Base-by-base conservation (phyloP, 2,113 vertebrate species). In the Paradoxurus hermaphroditus region DNA sequence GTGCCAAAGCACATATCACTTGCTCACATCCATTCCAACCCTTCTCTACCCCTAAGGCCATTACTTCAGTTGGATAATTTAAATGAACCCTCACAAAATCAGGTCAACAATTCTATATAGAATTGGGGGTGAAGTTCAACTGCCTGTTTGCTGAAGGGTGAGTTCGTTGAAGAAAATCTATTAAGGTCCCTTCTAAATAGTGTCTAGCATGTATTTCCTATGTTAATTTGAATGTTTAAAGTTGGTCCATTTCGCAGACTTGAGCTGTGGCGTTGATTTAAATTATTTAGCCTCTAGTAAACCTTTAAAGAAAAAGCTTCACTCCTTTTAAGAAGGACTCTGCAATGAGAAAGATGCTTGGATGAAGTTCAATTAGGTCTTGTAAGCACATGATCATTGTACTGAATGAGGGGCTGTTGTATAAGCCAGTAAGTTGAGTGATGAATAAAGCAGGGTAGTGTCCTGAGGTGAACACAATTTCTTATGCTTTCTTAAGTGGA, bases 211-310 rank as follows among this genome's bases (percentile, higher is more conserved):
- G 7, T 56, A 49, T 70, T 75, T 86, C 49, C 15, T 77, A 12
- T 49, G 12, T 84, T 86, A 63, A 82, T 89, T 44, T 68, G 59
- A 82, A 72, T 87, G 7, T 86, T 96, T 97, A 92, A 91, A 62
- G 31, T 51, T 56, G 36, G 27, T 97, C 36, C 19, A 25, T 89
- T 96, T 97, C 6, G 39, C 9, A 59, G 56, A 90, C 18, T 79
- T 41, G 72, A 86, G 77, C 21, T 27, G 2, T 49, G 65, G 49
- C 11, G 7, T 7, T 82, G 44, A 51, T 75, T 96, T 91, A 73
- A 16, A 65, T 46, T 87, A 87, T 81, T 90, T 68, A 89, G 65
- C 1, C 27, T 18, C 14, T 72, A 78, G n/a, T n/a, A 56, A 70
- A 72, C 44, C 81, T 91, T 92, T 68, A 14, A 6, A 31, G 86